phyloP scores from a whole-genome alignment of 2,797 vertebrate species.

The Gymnodraco acuticeps region DNA sequence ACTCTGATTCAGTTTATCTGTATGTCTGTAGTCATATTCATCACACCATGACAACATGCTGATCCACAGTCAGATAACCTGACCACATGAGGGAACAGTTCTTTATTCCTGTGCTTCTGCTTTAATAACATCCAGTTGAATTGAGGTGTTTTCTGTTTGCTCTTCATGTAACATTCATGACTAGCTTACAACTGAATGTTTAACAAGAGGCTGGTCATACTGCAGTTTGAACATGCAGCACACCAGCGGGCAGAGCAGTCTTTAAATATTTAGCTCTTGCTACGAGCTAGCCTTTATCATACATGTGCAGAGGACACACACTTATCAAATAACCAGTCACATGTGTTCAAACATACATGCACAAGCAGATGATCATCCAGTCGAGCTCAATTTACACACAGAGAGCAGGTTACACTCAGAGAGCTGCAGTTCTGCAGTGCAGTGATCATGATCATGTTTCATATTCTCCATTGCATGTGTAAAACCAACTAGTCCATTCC shows the following conservation, averaged over 20 bases:
- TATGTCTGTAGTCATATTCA: too few species aligned
- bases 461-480: conserved; percentile 21
- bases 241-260: neutral
- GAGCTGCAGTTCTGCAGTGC: neutral
- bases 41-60: too few species aligned
- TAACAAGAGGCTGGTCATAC: neutral
- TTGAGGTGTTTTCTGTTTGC: neutral
- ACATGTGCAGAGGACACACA: neutral
- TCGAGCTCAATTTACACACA: neutral
- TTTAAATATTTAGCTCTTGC: conserved; percentile 21
- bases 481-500: conserved; percentile 37
- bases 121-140: too few species aligned
- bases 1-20: too few species aligned
- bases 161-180: conserved; percentile 26
- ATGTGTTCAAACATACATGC: neutral
- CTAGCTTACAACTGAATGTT: neutral
- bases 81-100: too few species aligned
- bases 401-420: conserved; percentile 7
- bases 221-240: conserved; percentile 23
- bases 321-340: neutral
- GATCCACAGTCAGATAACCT: too few species aligned
- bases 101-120: too few species aligned
- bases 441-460: neutral
- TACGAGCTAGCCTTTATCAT: conserved; percentile 1
- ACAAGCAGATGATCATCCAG: conserved; percentile 2